These are phyloP conservation scores for Drosophila meridiana DNA, from an alignment of 2,888 invertebrate genomes.

Conservation along the genomic window DNA sequence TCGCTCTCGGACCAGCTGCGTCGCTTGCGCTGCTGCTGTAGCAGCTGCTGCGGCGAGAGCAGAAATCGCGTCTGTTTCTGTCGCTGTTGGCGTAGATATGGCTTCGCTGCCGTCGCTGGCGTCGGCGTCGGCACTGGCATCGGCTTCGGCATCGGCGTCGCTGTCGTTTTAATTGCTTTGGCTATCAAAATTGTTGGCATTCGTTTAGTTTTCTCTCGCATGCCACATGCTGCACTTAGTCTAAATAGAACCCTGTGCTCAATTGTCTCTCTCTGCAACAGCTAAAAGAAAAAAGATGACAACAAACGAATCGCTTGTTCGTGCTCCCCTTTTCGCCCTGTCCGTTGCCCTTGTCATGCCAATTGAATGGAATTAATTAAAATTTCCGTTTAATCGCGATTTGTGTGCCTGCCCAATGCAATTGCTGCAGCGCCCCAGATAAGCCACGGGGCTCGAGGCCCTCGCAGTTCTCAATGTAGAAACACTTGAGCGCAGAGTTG, in stretches of 20 bases:
- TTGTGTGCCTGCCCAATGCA: constrained; percentile 39
- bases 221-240: constrained; percentile 63
- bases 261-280: constrained; percentile 42
- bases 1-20: constrained; percentile 85
- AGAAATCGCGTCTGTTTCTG: constrained; percentile 84
- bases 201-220: constrained; percentile 56
- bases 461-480: constrained; percentile 32
- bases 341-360: constrained; percentile 40
- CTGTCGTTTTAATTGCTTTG: constrained; percentile 54
- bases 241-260: constrained; percentile 58
- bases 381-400: constrained; percentile 77
- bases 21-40: constrained; percentile 79
- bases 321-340: background rate
- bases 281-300: constrained; percentile 6
- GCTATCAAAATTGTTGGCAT: constrained; percentile 69
- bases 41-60: constrained; percentile 80
- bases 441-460: constrained; percentile 31
- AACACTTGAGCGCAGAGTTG: constrained; percentile 57
- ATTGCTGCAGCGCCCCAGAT: constrained; percentile 54
- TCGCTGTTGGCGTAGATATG: constrained; percentile 71
- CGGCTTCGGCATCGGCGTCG: constrained; percentile 21
- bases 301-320: constrained; percentile 67
- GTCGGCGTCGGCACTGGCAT: constrained; percentile 29
- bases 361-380: constrained; percentile 80
- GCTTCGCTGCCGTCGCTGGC: constrained; percentile 52